A percentile compares a stretch with the other conserved stretches of the same genome.
These are phyloP conservation scores for Drosophila macrospina DNA, from an alignment of 2,888 invertebrate genomes.

Conservation along the genomic window DNA sequence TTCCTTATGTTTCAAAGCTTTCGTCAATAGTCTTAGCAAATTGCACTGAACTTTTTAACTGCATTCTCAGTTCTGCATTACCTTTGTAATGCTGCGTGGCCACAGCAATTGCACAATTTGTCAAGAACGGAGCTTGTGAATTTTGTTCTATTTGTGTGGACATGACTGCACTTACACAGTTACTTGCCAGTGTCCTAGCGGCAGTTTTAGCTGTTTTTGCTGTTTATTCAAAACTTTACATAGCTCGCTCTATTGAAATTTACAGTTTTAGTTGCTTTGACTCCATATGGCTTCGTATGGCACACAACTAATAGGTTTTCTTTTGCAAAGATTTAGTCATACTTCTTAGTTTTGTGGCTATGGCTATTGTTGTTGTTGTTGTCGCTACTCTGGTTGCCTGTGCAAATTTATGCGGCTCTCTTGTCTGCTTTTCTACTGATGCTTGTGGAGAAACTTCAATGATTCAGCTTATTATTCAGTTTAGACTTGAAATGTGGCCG, in stretches of 20 bases:
- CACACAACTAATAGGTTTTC: constrained; percentile 76
- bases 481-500: constrained; percentile 5
- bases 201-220: constrained; percentile 61
- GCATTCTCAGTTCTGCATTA: too few species aligned
- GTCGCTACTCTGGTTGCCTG: constrained; percentile 1
- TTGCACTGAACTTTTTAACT: too few species aligned
- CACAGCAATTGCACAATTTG: neutral
- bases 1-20: too few species aligned
- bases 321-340: constrained; percentile 54
- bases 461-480: constrained; percentile 10
- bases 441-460: constrained; percentile 13
- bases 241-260: constrained; percentile 59
- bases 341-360: constrained; percentile 25
- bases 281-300: constrained; percentile 59
- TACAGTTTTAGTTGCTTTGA: constrained; percentile 58
- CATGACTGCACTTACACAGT: constrained; percentile 7
- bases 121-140: neutral
- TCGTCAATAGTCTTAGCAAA: neutral
- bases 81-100: neutral
- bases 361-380: constrained; percentile 5
- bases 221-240: constrained; percentile 73
- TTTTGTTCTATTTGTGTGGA: constrained; percentile 1
- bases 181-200: constrained; percentile 29
- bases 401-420: constrained; percentile 45
- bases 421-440: constrained; percentile 13